phyloP scores from a whole-genome alignment of 1,140 invertebrate species.

The Ooceraea biroi region DNA sequence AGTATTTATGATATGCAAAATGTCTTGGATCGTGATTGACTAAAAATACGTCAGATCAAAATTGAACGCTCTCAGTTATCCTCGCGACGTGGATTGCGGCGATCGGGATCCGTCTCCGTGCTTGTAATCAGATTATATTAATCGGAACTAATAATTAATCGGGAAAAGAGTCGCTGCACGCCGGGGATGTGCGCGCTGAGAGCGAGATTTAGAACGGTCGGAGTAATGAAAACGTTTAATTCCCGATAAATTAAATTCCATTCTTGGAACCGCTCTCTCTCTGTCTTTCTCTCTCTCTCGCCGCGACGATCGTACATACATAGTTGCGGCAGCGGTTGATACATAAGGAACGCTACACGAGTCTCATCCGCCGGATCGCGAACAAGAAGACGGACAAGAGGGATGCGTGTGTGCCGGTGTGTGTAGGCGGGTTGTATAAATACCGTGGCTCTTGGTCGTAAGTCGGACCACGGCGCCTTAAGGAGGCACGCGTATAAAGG shows the following conservation, averaged over 20 bases:
- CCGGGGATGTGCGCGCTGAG: background rate
- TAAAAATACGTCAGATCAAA: background rate
- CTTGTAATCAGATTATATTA: background rate
- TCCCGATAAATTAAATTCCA: slow-evolving; percentile 25
- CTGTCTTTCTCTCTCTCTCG: slow-evolving; percentile 18
- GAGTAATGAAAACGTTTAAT: slow-evolving; percentile 8
- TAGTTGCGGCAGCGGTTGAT: slow-evolving; percentile 39
- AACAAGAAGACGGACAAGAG: slow-evolving; percentile 60
- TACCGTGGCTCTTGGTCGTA: slow-evolving; percentile 65
- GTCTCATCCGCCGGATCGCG: slow-evolving; percentile 45
- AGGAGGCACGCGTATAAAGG: slow-evolving; percentile 69
- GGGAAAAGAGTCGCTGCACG: background rate
- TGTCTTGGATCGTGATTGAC: background rate
- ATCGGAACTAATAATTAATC: background rate
- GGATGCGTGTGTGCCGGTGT: slow-evolving; percentile 21
- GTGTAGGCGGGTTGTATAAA: slow-evolving; percentile 75
- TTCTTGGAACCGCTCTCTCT: no score
- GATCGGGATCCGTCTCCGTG: background rate
- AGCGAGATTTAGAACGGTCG: background rate
- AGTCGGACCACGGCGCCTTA: slow-evolving; percentile 59
- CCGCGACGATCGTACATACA: background rate
- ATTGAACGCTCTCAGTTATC: no score
- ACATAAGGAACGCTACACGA: slow-evolving; percentile 23
- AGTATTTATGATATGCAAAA: slow-evolving; percentile 28
- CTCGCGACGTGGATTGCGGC: background rate